Percentiles rank a stretch among this genome's conserved stretches.
Conservation (phyloP, 1,140 invertebrate species). For the Zaprionus gabonicus region DNA sequence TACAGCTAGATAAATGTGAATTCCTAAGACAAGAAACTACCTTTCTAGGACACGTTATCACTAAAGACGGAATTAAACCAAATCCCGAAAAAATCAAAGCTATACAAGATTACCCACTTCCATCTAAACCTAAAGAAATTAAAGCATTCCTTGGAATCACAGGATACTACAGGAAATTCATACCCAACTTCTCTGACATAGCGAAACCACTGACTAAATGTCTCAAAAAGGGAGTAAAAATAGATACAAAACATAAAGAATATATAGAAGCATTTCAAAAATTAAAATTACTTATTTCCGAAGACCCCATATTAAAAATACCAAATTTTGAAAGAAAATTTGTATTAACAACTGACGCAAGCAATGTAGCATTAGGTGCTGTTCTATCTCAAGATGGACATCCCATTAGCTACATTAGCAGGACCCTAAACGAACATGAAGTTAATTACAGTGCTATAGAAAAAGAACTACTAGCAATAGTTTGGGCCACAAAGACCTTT, state of each 20-base stretch:
- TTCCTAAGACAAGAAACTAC: constrained; percentile 51
- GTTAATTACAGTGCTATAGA: constrained; percentile 75
- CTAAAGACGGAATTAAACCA: constrained; percentile 35
- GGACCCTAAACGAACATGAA: constrained; percentile 84
- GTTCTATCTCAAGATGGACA: constrained; percentile 27
- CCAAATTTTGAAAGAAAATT: constrained; percentile 3
- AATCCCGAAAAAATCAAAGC: constrained; percentile 58
- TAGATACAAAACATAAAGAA: not conserved
- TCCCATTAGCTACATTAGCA: constrained; percentile 81
- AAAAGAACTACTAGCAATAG: constrained; percentile 57
- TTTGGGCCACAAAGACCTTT: constrained; percentile 84
- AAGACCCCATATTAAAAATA: constrained; percentile 13
- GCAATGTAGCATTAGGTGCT: constrained; percentile 13
- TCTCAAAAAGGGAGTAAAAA: not conserved
- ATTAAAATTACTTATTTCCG: constrained; percentile 9
- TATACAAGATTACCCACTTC: constrained; percentile 55
- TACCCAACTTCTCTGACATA: constrained; percentile 14
- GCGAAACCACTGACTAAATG: constrained; percentile 61
- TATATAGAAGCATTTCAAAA: constrained; percentile 10
- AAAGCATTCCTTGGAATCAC: constrained; percentile 25
- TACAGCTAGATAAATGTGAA: constrained; percentile 4
- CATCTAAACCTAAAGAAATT: constrained; percentile 46
- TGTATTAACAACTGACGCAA: constrained; percentile 3
- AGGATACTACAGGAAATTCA: constrained; percentile 20
- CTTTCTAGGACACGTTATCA: constrained; percentile 74